A percentile compares a stretch with the other conserved stretches of the same genome.
These are phyloP conservation scores for Ashinkailepas kermadecensis DNA, from an alignment of 2,888 invertebrate genomes.

Conservation along the genomic window DNA sequence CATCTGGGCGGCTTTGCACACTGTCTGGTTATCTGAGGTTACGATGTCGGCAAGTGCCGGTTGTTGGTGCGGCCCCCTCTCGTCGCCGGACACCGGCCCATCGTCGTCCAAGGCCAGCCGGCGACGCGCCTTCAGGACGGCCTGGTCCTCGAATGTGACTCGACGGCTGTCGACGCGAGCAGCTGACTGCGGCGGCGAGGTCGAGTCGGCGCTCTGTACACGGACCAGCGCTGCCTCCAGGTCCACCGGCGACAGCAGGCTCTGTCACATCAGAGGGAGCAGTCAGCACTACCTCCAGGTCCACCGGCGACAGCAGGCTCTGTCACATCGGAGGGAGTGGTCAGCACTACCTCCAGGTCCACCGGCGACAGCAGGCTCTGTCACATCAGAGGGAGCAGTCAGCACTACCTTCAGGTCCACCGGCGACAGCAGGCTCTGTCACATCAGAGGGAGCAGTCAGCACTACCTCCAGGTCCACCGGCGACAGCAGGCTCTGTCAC, in stretches of 20 bases:
- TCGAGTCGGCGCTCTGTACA: background rate
- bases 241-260: background rate
- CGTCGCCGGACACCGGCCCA: background rate
- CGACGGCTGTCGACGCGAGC: background rate
- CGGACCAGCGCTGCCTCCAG: background rate
- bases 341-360: background rate
- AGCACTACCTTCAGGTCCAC: background rate
- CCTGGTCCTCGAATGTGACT: slow-evolving; percentile 10
- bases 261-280: background rate
- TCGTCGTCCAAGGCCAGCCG: background rate
- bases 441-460: background rate
- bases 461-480: too few relatives aligned
- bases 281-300: background rate
- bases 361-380: slow-evolving; percentile 4
- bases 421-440: background rate
- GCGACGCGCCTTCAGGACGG: background rate
- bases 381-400: background rate
- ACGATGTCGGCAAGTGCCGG: too few relatives aligned
- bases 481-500: too few relatives aligned
- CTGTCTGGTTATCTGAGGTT: too few relatives aligned
- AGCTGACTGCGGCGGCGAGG: background rate
- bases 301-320: background rate
- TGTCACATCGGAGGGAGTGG: background rate
- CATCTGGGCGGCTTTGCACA: too few relatives aligned
- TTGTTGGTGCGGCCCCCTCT: background rate